Conservation (phyloP, 2,113 vertebrate species). For the Jacana jacana region DNA sequence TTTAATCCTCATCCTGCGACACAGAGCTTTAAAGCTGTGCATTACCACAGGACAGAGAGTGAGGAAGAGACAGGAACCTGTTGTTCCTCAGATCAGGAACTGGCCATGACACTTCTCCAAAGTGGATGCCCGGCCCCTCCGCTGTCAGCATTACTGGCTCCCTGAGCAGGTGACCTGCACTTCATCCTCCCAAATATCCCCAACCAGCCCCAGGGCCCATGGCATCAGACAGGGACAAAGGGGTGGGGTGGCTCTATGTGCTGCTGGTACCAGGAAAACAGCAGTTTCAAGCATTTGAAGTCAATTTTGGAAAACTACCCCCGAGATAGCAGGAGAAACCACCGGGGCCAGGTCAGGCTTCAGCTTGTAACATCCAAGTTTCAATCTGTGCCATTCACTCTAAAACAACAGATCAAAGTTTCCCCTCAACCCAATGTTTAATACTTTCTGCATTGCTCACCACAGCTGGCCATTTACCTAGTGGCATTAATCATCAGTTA, state of each 20-base stretch:
- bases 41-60: neutral
- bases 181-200: neutral
- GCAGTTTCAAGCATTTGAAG: neutral
- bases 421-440: rapidly evolving
- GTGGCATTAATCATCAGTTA: neutral
- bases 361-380: neutral
- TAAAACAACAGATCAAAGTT: neutral
- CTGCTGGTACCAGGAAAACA: neutral
- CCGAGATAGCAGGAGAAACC: rapidly evolving
- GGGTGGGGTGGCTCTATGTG: rapidly evolving
- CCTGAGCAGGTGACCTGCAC: neutral
- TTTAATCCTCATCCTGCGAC: neutral
- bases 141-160: rapidly evolving
- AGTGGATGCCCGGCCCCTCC: neutral
- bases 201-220: neutral
- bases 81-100: neutral
- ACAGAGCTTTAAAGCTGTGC: neutral
- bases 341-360: neutral
- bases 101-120: neutral
- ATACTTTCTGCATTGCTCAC: neutral
- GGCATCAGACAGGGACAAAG: neutral
- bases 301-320: neutral
- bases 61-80: neutral
- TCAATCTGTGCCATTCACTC: neutral
- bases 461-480: neutral